These are phyloP conservation scores for Drosophila atripex DNA, from an alignment of 2,888 invertebrate species.

Conservation along the genomic window DNA sequence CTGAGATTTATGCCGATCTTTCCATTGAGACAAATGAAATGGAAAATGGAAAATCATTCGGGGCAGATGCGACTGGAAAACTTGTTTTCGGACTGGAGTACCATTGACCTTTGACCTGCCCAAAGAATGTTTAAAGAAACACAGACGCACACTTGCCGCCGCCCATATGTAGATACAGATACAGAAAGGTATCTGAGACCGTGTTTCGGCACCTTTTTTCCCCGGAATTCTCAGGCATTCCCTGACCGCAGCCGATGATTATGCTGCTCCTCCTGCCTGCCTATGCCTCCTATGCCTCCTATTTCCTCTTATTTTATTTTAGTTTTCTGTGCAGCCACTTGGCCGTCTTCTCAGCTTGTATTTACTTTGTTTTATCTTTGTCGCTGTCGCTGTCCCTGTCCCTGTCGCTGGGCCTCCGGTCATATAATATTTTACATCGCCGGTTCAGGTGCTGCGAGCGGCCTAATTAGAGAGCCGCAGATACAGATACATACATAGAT, in stretches of 20 bases:
- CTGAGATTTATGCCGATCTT: conserved; percentile 17
- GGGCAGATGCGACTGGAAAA: conserved; percentile 14
- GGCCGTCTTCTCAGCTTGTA: conserved; percentile 4
- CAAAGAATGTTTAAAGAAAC: conserved; percentile 10
- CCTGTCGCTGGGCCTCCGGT: conserved; percentile 3
- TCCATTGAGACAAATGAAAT: conserved; percentile 10
- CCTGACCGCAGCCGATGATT: conserved; percentile 43
- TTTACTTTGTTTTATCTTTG: conserved; percentile 46
- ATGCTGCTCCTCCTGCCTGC: conserved; percentile 3
- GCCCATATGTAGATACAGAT: conserved; percentile 19
- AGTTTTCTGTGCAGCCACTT: conserved; percentile 5
- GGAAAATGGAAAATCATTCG: conserved; percentile 7
- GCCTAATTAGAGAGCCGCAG: conserved; percentile 55
- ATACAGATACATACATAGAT: conserved; percentile 8
- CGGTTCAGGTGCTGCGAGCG: conserved; percentile 55
- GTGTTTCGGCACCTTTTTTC: conserved; percentile 31
- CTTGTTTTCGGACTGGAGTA: conserved; percentile 16
- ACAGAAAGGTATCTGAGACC: conserved; percentile 33
- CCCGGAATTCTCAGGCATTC: conserved; percentile 41
- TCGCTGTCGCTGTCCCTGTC: conserved; percentile 5
- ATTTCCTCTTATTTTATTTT: conserved; percentile 1
- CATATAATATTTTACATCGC: conserved; percentile 40
- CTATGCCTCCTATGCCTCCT: background rate
- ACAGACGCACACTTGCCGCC: conserved; percentile 25
- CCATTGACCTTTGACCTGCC: conserved; percentile 59